Conservation (phyloP, 2,113 vertebrate species). For the Strix aluco region DNA sequence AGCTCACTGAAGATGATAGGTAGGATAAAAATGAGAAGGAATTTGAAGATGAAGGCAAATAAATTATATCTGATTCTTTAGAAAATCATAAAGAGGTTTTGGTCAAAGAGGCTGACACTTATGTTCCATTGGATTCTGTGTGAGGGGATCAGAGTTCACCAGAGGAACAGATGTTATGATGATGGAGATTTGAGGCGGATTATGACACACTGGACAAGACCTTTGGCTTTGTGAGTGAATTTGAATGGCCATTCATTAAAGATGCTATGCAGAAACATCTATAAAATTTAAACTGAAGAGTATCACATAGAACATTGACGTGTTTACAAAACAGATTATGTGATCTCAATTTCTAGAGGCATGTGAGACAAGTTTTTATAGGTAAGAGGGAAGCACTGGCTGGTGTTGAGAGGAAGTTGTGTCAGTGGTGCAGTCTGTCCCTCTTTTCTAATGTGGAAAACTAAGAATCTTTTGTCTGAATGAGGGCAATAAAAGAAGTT, state of each 20-base stretch:
- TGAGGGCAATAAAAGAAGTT: background rate
- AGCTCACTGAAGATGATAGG: background rate
- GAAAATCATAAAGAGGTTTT: background rate
- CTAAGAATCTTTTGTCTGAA: background rate
- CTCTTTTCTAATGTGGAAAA: background rate
- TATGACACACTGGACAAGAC: background rate
- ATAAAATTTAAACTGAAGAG: background rate
- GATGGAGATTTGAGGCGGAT: background rate
- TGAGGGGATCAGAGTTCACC: background rate
- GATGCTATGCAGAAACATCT: background rate
- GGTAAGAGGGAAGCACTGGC: background rate
- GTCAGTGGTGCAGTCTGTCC: background rate
- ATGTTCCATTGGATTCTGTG: background rate
- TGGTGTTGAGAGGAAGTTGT: background rate
- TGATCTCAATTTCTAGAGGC: background rate
- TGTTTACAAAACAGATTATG: background rate
- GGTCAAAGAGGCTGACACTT: background rate
- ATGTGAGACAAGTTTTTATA: background rate
- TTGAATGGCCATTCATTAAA: background rate
- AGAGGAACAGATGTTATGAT: background rate
- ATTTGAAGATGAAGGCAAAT: slow-evolving; percentile 1
- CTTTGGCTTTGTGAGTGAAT: background rate
- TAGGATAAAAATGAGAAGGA: background rate
- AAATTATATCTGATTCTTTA: background rate
- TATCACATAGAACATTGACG: background rate